Evolutionary conservation across 2,888 invertebrate species (phyloP).

Genomic region (Dryococelus australis): DNA sequence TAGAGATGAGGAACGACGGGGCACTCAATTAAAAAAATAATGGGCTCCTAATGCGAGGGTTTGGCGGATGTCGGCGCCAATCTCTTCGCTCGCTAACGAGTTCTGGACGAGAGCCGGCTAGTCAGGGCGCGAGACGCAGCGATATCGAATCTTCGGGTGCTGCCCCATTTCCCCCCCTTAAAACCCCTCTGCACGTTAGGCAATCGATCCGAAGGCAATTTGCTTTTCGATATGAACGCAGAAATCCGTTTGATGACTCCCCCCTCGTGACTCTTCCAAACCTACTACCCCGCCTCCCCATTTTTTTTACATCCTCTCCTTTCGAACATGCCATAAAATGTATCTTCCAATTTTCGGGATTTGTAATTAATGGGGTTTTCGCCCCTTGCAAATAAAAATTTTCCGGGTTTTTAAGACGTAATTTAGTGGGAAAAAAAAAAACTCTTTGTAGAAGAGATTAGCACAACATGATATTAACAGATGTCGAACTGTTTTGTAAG

Average conservation of each 20-base stretch:
- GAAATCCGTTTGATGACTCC: not conserved
- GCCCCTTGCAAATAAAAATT: too few relatives aligned
- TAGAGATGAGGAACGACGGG: not conserved
- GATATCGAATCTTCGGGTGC: not conserved
- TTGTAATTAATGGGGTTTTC: too few relatives aligned
- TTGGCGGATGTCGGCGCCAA: not conserved
- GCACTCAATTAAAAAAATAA: not conserved
- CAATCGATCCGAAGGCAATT: slow-evolving; percentile 10
- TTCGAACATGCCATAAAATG: not conserved
- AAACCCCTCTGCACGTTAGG: not conserved
- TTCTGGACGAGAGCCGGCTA: not conserved
- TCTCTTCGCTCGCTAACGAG: slow-evolving; percentile 3
- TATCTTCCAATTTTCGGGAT: not conserved
- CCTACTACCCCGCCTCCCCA: not conserved
- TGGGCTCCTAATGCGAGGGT: not conserved
- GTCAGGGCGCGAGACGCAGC: not conserved
- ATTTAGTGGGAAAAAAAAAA: too few relatives aligned
- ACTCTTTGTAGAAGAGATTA: too few relatives aligned
- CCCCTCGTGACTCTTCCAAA: not conserved
- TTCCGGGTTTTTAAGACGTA: too few relatives aligned
- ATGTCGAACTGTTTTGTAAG: too few relatives aligned
- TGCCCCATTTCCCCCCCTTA: not conserved
- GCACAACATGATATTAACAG: too few relatives aligned
- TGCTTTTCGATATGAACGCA: not conserved
- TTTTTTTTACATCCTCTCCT: not conserved